A percentile compares a stretch with the other conserved stretches of the same genome.
Conservation (phyloP, 2,797 vertebrate genomes). For the Smutsia temminckii region DNA sequence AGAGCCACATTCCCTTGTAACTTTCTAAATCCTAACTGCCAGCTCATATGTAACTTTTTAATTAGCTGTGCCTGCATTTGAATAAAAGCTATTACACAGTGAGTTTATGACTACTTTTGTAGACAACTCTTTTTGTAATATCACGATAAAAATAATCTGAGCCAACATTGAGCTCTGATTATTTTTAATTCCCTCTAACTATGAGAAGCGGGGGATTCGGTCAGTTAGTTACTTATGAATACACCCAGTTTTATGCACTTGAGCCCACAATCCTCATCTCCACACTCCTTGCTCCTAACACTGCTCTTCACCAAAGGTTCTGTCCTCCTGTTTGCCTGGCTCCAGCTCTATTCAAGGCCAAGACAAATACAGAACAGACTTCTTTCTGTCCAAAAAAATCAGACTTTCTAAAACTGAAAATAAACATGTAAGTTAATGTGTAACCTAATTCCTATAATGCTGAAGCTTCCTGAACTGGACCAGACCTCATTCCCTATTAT, state of each 20-base stretch:
- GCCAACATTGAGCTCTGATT: background rate
- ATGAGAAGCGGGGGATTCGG: background rate
- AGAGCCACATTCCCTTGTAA: background rate
- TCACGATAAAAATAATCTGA: background rate
- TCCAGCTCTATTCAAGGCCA: background rate
- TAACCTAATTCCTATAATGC: background rate
- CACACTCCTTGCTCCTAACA: background rate
- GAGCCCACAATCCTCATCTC: background rate
- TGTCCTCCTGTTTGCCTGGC: background rate
- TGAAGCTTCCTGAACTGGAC: background rate
- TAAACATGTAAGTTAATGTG: background rate
- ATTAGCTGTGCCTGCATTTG: background rate
- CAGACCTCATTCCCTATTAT: background rate
- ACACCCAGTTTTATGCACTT: background rate
- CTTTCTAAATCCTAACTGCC: background rate
- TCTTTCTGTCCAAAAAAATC: background rate
- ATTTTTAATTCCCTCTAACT: background rate
- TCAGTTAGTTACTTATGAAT: background rate
- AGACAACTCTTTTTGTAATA: background rate
- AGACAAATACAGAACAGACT: slow-evolving; percentile 7
- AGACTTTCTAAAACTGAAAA: slow-evolving; percentile 28
- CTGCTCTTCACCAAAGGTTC: background rate
- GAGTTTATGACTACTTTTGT: background rate
- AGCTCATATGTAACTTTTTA: background rate
- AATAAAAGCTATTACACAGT: background rate